Conservation (phyloP, 2,888 invertebrate species). For the Epistrophella euchroma region DNA sequence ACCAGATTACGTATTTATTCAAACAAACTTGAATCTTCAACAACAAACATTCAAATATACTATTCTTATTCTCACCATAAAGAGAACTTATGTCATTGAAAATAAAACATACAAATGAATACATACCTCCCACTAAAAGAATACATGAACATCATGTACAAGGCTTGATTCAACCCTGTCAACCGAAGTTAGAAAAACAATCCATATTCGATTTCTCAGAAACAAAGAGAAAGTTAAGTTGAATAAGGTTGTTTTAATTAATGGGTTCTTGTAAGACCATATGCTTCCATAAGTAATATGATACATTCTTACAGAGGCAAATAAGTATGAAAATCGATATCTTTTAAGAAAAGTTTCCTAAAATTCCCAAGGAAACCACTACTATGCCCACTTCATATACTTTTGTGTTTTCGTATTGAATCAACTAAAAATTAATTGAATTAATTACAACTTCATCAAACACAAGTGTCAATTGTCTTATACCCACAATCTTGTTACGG, state of each 20-base stretch:
- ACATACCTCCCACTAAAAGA: not conserved
- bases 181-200: not conserved
- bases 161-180: not conserved
- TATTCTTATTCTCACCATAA: too few species aligned
- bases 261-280: constrained; percentile 11
- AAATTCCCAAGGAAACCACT: not conserved
- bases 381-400: not conserved
- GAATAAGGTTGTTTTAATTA: constrained; percentile 12
- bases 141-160: not conserved
- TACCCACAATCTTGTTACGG: not conserved
- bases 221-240: not conserved
- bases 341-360: not conserved
- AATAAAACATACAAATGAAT: not conserved
- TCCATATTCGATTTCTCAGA: not conserved
- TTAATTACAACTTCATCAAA: constrained; percentile 13
- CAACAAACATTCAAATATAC: too few species aligned
- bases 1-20: too few species aligned
- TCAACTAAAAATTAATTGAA: not conserved
- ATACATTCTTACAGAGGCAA: not conserved
- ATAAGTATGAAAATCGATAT: constrained; percentile 8
- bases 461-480: constrained; percentile 5
- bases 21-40: too few species aligned
- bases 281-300: constrained; percentile 7
- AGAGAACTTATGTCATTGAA: too few species aligned
- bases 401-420: not conserved